Conservation (phyloP, 2,888 invertebrate species). For the Atethmia centrago region DNA sequence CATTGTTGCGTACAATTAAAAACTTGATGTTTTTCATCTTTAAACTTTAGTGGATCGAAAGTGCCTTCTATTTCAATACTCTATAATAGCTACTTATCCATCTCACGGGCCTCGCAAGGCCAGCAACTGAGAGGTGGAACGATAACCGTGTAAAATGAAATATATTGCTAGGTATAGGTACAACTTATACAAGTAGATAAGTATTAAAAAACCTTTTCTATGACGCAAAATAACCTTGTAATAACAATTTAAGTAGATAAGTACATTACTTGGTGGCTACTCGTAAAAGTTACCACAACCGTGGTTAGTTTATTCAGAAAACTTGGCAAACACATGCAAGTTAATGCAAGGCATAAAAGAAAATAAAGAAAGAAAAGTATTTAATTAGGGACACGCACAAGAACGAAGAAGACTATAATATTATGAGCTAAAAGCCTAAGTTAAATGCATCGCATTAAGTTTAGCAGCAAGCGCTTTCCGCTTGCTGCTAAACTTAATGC, state of each 20-base stretch:
- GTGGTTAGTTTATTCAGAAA: constrained; percentile 1
- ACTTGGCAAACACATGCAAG: background rate
- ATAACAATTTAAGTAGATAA: background rate
- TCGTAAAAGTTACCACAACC: background rate
- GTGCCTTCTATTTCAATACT: background rate
- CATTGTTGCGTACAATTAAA: background rate
- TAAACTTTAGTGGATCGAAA: background rate
- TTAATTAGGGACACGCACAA: too few relatives aligned
- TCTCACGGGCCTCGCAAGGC: background rate
- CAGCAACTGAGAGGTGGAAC: background rate
- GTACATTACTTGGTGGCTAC: background rate
- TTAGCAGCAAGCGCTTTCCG: too few relatives aligned
- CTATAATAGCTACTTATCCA: background rate
- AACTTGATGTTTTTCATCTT: background rate
- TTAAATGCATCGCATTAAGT: too few relatives aligned
- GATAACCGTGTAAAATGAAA: background rate
- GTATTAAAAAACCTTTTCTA: background rate
- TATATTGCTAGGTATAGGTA: background rate
- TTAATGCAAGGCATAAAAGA: background rate
- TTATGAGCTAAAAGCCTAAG: too few relatives aligned
- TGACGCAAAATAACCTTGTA: background rate
- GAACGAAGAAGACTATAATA: too few relatives aligned
- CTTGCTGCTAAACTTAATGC: too few relatives aligned
- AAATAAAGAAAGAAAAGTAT: too few relatives aligned
- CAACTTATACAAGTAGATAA: background rate